Evolutionary conservation across 1,140 invertebrate genomes (phyloP).

Genomic region (Nebria ingens): DNA sequence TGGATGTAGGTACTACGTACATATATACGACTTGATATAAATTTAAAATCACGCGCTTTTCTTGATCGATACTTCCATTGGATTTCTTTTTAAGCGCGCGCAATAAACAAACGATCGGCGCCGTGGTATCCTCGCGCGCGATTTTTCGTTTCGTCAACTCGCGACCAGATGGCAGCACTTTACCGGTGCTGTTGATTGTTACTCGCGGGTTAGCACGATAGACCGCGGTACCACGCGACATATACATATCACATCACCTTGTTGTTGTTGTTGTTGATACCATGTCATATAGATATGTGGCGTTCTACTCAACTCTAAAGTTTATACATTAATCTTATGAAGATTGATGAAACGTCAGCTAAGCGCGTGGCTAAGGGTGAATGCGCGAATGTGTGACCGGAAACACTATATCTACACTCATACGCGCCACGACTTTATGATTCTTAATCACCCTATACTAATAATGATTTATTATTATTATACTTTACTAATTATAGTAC

Average conservation of each 20-base stretch:
- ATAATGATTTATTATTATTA: no score
- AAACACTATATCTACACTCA: conserved; percentile 1
- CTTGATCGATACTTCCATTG: no score
- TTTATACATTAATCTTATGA: conserved; percentile 24
- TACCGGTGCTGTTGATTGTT: not conserved
- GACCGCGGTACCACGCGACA: not conserved
- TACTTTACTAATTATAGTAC: no score
- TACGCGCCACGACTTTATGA: not conserved
- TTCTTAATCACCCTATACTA: no score
- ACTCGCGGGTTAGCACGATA: no score
- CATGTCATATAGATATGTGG: conserved; percentile 18
- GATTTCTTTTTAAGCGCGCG: conserved; percentile 13
- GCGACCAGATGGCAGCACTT: conserved; percentile 6
- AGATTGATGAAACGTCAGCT: conserved; percentile 20
- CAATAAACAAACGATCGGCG: conserved; percentile 11
- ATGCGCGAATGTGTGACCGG: not conserved
- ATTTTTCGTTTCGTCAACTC: not conserved
- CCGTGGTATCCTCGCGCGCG: not conserved
- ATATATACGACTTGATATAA: no score
- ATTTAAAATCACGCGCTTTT: no score
- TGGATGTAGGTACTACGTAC: no score
- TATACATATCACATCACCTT: conserved; percentile 12
- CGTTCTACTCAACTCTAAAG: conserved; percentile 20
- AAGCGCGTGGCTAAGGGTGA: not conserved
- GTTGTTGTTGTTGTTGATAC: conserved; percentile 18